Conservation (phyloP, 2,797 vertebrate genomes). For the Saguinus oedipus region DNA sequence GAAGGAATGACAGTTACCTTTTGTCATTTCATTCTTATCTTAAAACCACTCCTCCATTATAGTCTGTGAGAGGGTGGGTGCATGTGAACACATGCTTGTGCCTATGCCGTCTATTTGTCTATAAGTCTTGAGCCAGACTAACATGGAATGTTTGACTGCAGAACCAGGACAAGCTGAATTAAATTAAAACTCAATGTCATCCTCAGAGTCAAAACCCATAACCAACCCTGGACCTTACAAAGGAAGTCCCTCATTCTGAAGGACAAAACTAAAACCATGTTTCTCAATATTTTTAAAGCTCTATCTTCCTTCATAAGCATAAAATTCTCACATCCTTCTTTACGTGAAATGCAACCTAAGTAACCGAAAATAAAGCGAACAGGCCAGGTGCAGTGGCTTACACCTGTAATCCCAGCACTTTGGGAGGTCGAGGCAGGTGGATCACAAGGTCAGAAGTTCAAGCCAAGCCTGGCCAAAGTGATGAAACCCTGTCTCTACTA, state of each 20-base stretch:
- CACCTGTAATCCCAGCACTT: too few relatives aligned
- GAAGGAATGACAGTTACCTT: not conserved
- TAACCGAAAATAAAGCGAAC: not conserved
- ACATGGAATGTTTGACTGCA: not conserved
- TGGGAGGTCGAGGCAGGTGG: too few relatives aligned
- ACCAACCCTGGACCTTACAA: not conserved
- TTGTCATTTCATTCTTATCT: not conserved
- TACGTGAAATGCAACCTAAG: not conserved
- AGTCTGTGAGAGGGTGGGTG: not conserved
- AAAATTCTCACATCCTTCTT: slow-evolving; percentile 6
- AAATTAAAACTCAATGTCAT: not conserved
- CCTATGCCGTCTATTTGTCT: not conserved
- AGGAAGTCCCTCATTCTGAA: not conserved
- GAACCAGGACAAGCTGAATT: not conserved
- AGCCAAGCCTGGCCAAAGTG: too few relatives aligned
- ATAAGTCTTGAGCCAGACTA: not conserved
- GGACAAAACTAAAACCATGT: not conserved
- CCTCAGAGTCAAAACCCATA: not conserved
- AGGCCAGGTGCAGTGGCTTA: not conserved
- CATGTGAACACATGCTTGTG: not conserved
- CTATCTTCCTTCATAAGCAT: not conserved
- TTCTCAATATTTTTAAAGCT: slow-evolving; percentile 48
- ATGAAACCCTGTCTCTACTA: too few relatives aligned
- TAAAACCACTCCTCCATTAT: not conserved
- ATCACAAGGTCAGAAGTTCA: too few relatives aligned